Base-by-base conservation (phyloP, 2,797 vertebrate species). In the Macropodus opercularis region DNA sequence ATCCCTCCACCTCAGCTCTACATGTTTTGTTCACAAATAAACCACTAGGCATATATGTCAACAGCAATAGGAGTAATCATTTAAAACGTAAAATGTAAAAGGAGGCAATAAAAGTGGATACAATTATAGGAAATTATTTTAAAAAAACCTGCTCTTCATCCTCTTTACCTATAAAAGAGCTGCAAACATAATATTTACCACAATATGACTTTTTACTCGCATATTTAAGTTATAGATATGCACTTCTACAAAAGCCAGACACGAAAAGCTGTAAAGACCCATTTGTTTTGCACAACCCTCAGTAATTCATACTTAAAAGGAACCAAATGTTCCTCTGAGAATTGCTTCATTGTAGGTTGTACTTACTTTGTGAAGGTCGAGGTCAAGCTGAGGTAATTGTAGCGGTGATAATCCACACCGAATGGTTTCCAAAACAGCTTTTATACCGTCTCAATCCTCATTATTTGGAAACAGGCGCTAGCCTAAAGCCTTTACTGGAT, bases 301-400 rank as follows among this genome's bases (percentile, higher is more conserved):
- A 11, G 23, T 31, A 50, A 6, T 39, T 22, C 41, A 40, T 17
- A 56, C 1, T 27, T 49, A 18, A 8, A 55, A 50, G 21, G 52
- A 21, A 65, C 21, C 0, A 6, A 22, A 44, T 1, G 10, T 36
- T 23, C 54, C 6, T 13, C 2, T 2, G 15, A 15, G 19, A 29
- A 47, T 32, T 49, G 55, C 12, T 29, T 29, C 1, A 31, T 48
- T 49, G 51, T 71, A 76, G 63, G 60, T 79, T 68, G 58, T 62
- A 91, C 92, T 92, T 88, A 93, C 92, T 92, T 90, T 78, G 78
- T 91, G 87, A 92, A 92, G 90, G 90, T 92, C 81, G 90, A 87
- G 85, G 88, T 91, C 88, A 87, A 69, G 59, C 59, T 85, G 90
- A 91, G 89, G 88, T 90, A 91, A 88, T 78, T 78, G 88, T 82